Conservation (phyloP, 1,140 invertebrate species). For the Acyrthosiphon pisum region DNA sequence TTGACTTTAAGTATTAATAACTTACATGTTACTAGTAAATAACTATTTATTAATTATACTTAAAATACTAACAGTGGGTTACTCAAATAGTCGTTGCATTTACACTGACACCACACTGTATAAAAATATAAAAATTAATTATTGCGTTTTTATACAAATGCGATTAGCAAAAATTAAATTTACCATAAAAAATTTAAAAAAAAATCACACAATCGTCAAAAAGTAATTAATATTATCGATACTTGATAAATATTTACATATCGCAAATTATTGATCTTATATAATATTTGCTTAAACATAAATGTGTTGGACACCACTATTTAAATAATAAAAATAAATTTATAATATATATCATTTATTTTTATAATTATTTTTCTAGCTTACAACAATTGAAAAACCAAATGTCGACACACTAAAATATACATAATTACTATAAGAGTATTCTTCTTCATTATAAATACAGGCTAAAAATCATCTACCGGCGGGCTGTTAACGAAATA, state of each 20-base stretch:
- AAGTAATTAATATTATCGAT: slow-evolving; percentile 14
- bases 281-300: background rate
- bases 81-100: background rate
- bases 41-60: background rate
- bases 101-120: background rate
- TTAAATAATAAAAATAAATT: slow-evolving; percentile 22
- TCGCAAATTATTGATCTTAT: background rate
- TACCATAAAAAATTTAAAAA: background rate
- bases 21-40: background rate
- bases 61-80: slow-evolving; percentile 4
- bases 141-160: slow-evolving; percentile 12
- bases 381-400: slow-evolving; percentile 8
- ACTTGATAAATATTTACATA: slow-evolving; percentile 26
- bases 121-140: slow-evolving; percentile 20
- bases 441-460: slow-evolving; percentile 35
- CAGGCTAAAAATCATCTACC: slow-evolving; percentile 3
- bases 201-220: background rate
- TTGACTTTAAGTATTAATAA: background rate
- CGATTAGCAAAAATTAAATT: background rate
- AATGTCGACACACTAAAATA: background rate
- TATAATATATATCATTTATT: background rate
- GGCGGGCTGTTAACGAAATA: background rate
- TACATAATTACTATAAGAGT: slow-evolving; percentile 27
- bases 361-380: background rate
- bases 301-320: background rate